phyloP scores from a whole-genome alignment of 2,888 invertebrate genomes.

The Galerucella pusilla region DNA sequence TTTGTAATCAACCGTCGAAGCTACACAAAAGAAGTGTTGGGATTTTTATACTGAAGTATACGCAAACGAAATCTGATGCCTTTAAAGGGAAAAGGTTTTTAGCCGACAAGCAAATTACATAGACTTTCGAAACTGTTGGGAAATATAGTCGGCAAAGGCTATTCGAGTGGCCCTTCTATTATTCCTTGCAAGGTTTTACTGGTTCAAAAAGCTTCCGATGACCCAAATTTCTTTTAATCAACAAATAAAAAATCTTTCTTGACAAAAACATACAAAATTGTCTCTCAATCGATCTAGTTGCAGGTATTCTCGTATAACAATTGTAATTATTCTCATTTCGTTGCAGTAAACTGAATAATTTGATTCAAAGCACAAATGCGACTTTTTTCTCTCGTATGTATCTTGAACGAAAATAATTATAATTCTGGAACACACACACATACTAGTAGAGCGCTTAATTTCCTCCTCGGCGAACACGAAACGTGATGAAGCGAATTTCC shows the following conservation, averaged over 20 bases:
- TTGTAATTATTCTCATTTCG: neutral
- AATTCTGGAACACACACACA: slow-evolving; percentile 23
- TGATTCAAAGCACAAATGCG: slow-evolving; percentile 22
- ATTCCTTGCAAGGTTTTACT: neutral
- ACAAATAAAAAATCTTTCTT: no score
- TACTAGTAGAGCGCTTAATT: slow-evolving; percentile 30
- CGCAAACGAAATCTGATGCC: neutral
- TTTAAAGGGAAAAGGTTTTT: neutral
- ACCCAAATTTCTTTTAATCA: no score
- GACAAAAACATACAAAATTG: neutral
- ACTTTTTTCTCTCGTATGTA: slow-evolving; percentile 11
- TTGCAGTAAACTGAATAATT: slow-evolving; percentile 19
- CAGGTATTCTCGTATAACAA: neutral
- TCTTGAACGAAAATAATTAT: slow-evolving; percentile 26
- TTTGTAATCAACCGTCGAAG: neutral
- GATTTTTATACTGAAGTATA: slow-evolving; percentile 2
- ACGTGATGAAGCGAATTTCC: slow-evolving; percentile 35
- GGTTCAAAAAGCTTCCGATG: neutral
- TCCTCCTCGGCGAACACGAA: slow-evolving; percentile 27
- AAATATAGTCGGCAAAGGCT: neutral
- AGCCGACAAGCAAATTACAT: neutral
- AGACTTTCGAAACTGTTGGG: neutral
- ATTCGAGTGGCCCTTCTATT: neutral
- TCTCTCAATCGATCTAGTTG: neutral
- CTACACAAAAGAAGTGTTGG: neutral